phyloP scores from a whole-genome alignment of 2,888 invertebrate species.

The Spodoptera littoralis region DNA sequence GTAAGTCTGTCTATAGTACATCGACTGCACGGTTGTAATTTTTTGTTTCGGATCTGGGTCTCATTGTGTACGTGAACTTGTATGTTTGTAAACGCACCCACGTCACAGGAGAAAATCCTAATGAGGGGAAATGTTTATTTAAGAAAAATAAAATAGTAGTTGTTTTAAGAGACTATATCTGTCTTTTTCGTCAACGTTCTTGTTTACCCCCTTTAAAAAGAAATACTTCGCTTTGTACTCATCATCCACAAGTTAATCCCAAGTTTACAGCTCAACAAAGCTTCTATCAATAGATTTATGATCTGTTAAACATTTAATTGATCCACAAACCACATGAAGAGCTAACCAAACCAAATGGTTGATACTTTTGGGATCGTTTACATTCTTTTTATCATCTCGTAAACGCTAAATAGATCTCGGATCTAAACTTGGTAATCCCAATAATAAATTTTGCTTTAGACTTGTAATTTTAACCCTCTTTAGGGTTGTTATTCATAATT shows the following conservation, averaged over 20 bases:
- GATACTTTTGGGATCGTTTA: slow-evolving; percentile 34
- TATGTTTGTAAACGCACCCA: no score
- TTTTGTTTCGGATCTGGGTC: no score
- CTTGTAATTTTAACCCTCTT: neutral
- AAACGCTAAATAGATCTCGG: slow-evolving; percentile 14
- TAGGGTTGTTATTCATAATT: slow-evolving; percentile 11
- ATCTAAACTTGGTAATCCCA: slow-evolving; percentile 6
- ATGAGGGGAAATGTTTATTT: no score
- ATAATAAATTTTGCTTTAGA: slow-evolving; percentile 22
- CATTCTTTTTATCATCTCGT: slow-evolving; percentile 13
- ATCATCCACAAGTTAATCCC: slow-evolving; percentile 20
- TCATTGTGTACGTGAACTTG: no score
- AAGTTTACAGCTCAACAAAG: slow-evolving; percentile 19
- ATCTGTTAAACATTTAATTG: slow-evolving; percentile 40
- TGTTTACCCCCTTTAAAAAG: no score
- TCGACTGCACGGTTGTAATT: no score
- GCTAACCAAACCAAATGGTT: slow-evolving; percentile 23
- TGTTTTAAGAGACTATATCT: no score
- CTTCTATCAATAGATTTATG: slow-evolving; percentile 35
- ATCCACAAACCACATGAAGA: slow-evolving; percentile 6
- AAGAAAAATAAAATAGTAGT: no score
- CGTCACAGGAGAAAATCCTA: no score
- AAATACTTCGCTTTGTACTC: neutral
- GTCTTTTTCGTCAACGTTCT: no score
- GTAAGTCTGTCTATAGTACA: no score